Evolutionary conservation across 2,113 vertebrate genomes (phyloP).

Genomic region (Urocitellus parryii): DNA sequence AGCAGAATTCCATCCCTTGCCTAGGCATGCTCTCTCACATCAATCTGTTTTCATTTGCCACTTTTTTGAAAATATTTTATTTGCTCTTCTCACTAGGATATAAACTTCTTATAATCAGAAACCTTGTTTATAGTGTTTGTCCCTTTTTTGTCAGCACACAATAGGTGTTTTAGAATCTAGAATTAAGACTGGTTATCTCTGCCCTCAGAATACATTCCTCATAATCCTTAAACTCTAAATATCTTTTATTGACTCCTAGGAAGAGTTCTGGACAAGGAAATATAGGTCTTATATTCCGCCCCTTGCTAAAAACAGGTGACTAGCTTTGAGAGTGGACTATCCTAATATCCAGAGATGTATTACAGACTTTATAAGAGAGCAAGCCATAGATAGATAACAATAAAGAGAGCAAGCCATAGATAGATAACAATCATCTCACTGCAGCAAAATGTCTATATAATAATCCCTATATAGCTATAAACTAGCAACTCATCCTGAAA

Average conservation of each 20-base stretch:
- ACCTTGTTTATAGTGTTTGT: neutral
- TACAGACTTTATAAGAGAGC: neutral
- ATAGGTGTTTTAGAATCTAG: neutral
- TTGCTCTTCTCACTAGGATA: slow-evolving; percentile 12
- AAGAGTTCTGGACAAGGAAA: neutral
- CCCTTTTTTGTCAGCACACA: neutral
- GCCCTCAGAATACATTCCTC: neutral
- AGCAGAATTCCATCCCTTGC: neutral
- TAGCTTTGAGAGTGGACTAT: neutral
- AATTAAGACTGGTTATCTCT: slow-evolving; percentile 24
- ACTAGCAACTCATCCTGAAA: neutral
- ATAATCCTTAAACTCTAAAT: neutral
- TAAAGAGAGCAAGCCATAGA: neutral
- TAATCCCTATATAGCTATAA: neutral
- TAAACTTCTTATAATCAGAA: neutral
- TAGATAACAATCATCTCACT: neutral
- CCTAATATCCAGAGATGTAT: slow-evolving; percentile 10
- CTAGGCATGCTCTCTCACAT: neutral
- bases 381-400: neutral
- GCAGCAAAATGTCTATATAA: neutral
- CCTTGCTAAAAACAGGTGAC: neutral
- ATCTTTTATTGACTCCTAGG: neutral
- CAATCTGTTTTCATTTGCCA: slow-evolving; percentile 12
- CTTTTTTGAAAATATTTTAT: slow-evolving; percentile 40
- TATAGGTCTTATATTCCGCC: neutral